Base-by-base conservation (phyloP, 2,113 vertebrate species). In the Patagioenas fasciata region DNA sequence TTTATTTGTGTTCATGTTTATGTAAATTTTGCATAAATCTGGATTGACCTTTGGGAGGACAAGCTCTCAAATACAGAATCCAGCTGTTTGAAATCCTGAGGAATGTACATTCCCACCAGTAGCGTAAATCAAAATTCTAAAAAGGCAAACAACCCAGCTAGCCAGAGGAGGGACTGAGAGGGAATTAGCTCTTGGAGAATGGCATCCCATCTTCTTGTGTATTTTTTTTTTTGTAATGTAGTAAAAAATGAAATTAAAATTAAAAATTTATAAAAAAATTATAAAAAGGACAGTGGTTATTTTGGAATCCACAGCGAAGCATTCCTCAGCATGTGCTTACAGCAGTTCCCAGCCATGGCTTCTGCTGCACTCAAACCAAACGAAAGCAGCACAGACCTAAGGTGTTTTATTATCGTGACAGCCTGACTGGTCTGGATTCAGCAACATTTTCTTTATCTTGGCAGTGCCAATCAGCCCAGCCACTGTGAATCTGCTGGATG, bases 71-170 rank as follows among this genome's bases (percentile, higher is more conserved):
- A 78, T 89, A 67, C 54, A 80, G 88, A 80, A 88, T 78, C 74
- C 94, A 96, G 91, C 80, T 97, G 96, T 67, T 44, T 91, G 75
- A 94, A 96, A 92, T 84, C 53, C 72, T 0, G 0, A 92, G 82
- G 61, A 84, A 70, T 32, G 71, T 47, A 57, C 64, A 77, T 91
- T 91, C 78, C 69, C 53, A 66, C 60, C 36, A 94, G 48, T 74
- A 95, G 48, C 2, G 5, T 48, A 88, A 92, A 84, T 56, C 85
- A 79, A 93, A 95, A 88, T 44, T 60, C n/a, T 26, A 79, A 90
- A 88, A 86, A 84, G 47, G 50, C 79, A 93, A 69, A 38, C 15
- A 84, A 53, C 44, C 47, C 65, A 65, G 53, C 34, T n/a, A 86
- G 50, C 16, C 0, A 2, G 86, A 64, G 79, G 65, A 85, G 29